These are phyloP conservation scores for Plodia interpunctella DNA, from an alignment of 1,140 invertebrate species.

Conservation along the genomic window DNA sequence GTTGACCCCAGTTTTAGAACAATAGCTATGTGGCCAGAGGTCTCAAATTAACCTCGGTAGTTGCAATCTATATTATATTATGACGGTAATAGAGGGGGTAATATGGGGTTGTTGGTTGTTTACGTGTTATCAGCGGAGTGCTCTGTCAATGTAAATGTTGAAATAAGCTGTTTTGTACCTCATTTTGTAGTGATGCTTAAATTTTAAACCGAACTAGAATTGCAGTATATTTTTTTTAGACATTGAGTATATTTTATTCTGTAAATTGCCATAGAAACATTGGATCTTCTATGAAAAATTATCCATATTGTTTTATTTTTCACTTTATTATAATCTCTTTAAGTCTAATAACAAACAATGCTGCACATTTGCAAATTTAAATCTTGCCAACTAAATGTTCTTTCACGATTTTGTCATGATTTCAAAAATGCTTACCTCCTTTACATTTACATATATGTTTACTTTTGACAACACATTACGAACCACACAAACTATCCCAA, in stretches of 20 bases:
- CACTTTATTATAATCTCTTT: too few relatives aligned
- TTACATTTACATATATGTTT: background rate
- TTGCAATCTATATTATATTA: constrained; percentile 10
- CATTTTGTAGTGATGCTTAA: background rate
- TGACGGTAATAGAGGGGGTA: constrained; percentile 1
- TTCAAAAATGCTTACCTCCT: too few relatives aligned
- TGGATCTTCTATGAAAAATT: too few relatives aligned
- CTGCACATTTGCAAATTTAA: too few relatives aligned
- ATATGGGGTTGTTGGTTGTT: constrained; percentile 1
- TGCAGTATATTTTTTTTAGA: too few relatives aligned
- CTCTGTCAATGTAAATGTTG: constrained; percentile 5
- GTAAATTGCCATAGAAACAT: too few relatives aligned
- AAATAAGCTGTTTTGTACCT: background rate
- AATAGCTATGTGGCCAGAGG: background rate
- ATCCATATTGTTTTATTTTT: too few relatives aligned
- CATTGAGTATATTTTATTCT: too few relatives aligned
- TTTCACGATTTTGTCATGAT: too few relatives aligned
- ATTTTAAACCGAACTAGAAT: too few relatives aligned
- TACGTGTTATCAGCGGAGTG: constrained; percentile 5
- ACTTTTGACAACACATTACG: background rate
- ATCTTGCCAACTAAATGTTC: too few relatives aligned
- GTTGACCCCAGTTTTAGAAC: constrained; percentile 20
- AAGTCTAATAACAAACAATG: too few relatives aligned
- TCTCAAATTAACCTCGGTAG: constrained; percentile 18
- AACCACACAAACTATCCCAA: background rate